These are phyloP conservation scores for Acanthurus leucopareius DNA, from an alignment of 2,797 vertebrate species.

Conservation along the genomic window DNA sequence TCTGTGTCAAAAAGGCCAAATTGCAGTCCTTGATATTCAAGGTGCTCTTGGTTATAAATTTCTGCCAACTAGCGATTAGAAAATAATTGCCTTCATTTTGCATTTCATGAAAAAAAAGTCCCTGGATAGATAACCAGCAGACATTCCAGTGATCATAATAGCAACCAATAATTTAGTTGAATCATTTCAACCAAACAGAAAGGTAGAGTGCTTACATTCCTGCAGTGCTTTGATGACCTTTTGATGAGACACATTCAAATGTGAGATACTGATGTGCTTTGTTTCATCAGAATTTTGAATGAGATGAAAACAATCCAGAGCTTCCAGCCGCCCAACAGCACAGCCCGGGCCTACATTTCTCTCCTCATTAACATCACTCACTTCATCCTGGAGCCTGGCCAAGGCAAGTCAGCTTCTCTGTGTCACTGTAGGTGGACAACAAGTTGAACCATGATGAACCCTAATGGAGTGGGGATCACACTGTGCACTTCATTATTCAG, in stretches of 20 bases:
- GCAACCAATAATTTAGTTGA: not conserved
- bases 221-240: slow-evolving; percentile 25
- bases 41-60: not conserved
- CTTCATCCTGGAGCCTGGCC: slow-evolving; percentile 67
- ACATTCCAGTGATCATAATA: not conserved
- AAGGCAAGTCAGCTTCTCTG: slow-evolving; percentile 75
- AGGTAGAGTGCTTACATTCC: not conserved
- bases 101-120: not conserved
- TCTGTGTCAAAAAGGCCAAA: not conserved
- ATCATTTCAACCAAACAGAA: slow-evolving; percentile 14
- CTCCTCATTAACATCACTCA: slow-evolving; percentile 70
- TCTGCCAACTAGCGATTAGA: not conserved
- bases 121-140: not conserved
- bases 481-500: slow-evolving; percentile 37
- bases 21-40: not conserved
- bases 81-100: not conserved
- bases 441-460: slow-evolving; percentile 53
- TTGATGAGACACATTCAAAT: slow-evolving; percentile 11
- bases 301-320: slow-evolving; percentile 70
- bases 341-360: slow-evolving; percentile 70
- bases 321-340: slow-evolving; percentile 74
- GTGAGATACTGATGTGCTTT: slow-evolving; percentile 45
- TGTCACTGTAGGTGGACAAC: slow-evolving; percentile 32
- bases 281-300: slow-evolving; percentile 78
- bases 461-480: slow-evolving; percentile 21